Conservation (phyloP, 2,888 invertebrate species). For the Andrena haemorrhoa region DNA sequence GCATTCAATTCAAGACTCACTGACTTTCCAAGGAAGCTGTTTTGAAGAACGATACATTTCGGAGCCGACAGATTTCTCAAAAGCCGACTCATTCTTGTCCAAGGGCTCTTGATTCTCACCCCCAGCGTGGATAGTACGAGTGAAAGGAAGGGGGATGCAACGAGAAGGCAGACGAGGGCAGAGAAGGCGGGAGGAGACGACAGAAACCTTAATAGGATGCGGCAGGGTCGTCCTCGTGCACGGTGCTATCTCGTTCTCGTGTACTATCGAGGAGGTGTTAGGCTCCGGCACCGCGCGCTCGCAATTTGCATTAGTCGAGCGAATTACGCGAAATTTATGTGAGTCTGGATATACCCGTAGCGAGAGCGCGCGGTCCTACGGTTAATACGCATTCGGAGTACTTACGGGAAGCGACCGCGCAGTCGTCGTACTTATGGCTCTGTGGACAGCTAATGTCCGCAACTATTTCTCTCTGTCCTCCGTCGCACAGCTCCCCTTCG, state of each 20-base stretch:
- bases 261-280: slow-evolving; percentile 70
- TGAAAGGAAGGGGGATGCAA: not conserved
- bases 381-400: slow-evolving; percentile 76
- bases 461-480: slow-evolving; percentile 68
- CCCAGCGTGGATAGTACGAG: not conserved
- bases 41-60: too few relatives aligned
- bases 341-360: slow-evolving; percentile 71
- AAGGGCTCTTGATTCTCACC: not conserved
- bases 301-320: slow-evolving; percentile 80
- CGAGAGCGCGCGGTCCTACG: slow-evolving; percentile 53
- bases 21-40: too few relatives aligned
- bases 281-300: slow-evolving; percentile 63
- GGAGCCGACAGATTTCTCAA: not conserved
- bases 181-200: slow-evolving; percentile 3
- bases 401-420: slow-evolving; percentile 69
- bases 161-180: slow-evolving; percentile 23
- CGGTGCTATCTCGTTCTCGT: slow-evolving; percentile 60
- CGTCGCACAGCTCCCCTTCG: slow-evolving; percentile 27
- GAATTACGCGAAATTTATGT: slow-evolving; percentile 81
- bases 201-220: slow-evolving; percentile 65
- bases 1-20: too few relatives aligned
- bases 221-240: slow-evolving; percentile 56
- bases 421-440: slow-evolving; percentile 74
- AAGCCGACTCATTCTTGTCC: not conserved
- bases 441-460: slow-evolving; percentile 76